A percentile compares a stretch with the other conserved stretches of the same genome.
Conservation (phyloP, 30 jellyfish, hydroid and myxozoan species). For the Chironex yamaguchii region DNA sequence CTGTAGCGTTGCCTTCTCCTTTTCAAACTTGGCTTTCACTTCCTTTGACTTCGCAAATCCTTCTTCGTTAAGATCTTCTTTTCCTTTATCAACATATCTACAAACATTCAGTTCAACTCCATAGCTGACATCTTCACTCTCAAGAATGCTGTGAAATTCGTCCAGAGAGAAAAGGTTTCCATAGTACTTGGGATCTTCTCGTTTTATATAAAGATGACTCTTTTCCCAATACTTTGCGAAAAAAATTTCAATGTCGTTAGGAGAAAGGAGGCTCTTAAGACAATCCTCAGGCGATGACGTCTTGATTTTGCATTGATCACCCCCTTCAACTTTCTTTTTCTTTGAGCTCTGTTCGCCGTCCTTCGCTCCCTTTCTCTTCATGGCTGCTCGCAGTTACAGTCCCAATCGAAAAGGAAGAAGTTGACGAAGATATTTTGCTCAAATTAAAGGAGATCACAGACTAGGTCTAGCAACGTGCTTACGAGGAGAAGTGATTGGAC, state of each 20-base stretch:
- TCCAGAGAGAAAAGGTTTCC: slow-evolving; percentile 71
- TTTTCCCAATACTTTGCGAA: slow-evolving; percentile 85
- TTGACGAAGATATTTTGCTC: no score
- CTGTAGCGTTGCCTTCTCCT: slow-evolving; percentile 85
- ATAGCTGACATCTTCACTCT: slow-evolving; percentile 49
- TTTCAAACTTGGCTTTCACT: slow-evolving; percentile 66
- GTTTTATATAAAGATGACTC: slow-evolving; percentile 78
- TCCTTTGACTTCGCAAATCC: slow-evolving; percentile 67
- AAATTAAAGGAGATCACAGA: no score
- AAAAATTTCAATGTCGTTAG: slow-evolving; percentile 53
- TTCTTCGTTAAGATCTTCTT: slow-evolving; percentile 81
- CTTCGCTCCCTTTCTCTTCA: not conserved
- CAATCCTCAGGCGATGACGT: slow-evolving; percentile 60
- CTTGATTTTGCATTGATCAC: slow-evolving; percentile 54
- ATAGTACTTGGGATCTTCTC: slow-evolving; percentile 78
- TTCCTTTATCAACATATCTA: slow-evolving; percentile 84
- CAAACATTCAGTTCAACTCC: slow-evolving; percentile 88
- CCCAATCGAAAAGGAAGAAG: not conserved
- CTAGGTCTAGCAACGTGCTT: no score
- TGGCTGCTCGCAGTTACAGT: not conserved
- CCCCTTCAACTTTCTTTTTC: slow-evolving; percentile 40
- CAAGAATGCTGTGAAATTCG: slow-evolving; percentile 42
- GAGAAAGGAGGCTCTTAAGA: slow-evolving; percentile 65
- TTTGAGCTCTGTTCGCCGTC: not conserved
- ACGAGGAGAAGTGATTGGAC: no score